Percentiles rank a stretch among this genome's conserved stretches.
phyloP scores from a whole-genome alignment of 1,140 invertebrate species.

The Formica exsecta region DNA sequence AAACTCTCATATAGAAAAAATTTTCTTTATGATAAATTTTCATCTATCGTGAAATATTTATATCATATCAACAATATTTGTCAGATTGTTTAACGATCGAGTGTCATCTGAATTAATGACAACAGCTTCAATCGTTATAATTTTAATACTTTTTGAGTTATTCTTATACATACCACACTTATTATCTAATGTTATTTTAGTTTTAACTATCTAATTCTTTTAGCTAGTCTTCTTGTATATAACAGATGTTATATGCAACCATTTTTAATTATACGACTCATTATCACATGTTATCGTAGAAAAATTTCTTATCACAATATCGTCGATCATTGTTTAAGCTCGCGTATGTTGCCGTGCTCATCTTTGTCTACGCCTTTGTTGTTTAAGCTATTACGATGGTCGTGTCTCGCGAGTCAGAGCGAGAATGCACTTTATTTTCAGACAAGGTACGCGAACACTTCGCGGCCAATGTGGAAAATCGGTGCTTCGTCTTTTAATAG shows the following conservation, averaged over 20 bases:
- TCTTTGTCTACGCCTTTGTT: constrained; percentile 17
- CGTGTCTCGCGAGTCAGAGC: constrained; percentile 38
- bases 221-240: too few species aligned
- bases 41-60: neutral
- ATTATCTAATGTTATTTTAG: neutral
- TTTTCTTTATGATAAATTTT: constrained; percentile 20
- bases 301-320: neutral
- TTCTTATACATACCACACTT: neutral
- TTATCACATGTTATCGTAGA: neutral
- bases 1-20: constrained; percentile 24
- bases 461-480: constrained; percentile 78
- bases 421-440: constrained; percentile 80
- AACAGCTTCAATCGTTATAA: neutral
- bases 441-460: constrained; percentile 76
- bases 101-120: neutral
- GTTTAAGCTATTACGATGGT: constrained; percentile 41
- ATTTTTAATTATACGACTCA: neutral
- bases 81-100: neutral
- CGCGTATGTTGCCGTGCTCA: neutral
- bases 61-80: neutral
- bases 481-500: constrained; percentile 81
- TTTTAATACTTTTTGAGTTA: neutral
- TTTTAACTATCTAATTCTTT: neutral
- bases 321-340: neutral
- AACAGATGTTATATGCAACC: neutral